phyloP scores from a whole-genome alignment of 2,888 invertebrate species.

The Drosophila mayaguana region DNA sequence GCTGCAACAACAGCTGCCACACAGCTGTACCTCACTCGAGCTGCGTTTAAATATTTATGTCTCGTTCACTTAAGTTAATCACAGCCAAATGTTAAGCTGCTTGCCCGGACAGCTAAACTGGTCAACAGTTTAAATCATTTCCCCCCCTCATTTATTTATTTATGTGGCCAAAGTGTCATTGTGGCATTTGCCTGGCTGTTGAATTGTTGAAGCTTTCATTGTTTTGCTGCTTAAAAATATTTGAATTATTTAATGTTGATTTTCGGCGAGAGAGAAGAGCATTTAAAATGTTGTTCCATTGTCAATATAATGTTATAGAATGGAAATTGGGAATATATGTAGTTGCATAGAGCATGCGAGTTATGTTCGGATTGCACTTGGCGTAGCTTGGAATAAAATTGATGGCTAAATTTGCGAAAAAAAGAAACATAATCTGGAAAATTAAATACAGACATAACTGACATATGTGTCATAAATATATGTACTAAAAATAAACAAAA shows the following conservation, averaged over 20 bases:
- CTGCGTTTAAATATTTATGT: slow-evolving; percentile 77
- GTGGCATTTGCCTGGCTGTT: slow-evolving; percentile 44
- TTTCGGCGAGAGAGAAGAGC: neutral
- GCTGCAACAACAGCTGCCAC: neutral
- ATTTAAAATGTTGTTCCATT: too few relatives aligned
- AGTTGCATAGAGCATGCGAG: neutral
- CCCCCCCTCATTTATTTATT: slow-evolving; percentile 23
- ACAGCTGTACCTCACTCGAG: slow-evolving; percentile 1
- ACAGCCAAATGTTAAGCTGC: slow-evolving; percentile 67
- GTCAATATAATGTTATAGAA: neutral
- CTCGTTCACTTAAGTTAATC: slow-evolving; percentile 81
- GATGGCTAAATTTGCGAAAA: too few relatives aligned
- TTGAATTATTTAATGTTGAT: slow-evolving; percentile 66
- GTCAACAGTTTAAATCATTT: slow-evolving; percentile 66
- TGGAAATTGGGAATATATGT: neutral
- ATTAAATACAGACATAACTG: too few relatives aligned
- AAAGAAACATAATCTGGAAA: neutral
- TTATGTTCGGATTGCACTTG: too few relatives aligned
- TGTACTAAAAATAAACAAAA: too few relatives aligned
- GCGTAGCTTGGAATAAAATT: too few relatives aligned
- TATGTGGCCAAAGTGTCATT: slow-evolving; percentile 59
- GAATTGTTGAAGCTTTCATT: slow-evolving; percentile 68
- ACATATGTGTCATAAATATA: too few relatives aligned
- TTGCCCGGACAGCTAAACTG: slow-evolving; percentile 33
- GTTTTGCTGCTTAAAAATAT: slow-evolving; percentile 42